These are phyloP conservation scores for Pristionchus exspectatus DNA, from an alignment of 2,888 invertebrate species.

Conservation along the genomic window DNA sequence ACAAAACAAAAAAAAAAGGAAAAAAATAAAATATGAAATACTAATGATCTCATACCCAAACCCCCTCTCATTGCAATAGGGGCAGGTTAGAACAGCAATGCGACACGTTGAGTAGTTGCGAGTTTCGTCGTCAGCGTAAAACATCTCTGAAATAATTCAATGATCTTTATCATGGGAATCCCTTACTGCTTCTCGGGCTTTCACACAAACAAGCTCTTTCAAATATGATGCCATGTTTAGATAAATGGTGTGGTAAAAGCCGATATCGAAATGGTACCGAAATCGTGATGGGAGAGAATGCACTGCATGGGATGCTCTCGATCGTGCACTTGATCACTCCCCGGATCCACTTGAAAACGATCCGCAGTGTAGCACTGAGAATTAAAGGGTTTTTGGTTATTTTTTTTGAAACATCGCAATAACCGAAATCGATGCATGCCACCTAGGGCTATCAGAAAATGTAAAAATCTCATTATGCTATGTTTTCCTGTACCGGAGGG, in stretches of 20 bases:
- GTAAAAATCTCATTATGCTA: no score
- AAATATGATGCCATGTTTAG: no score
- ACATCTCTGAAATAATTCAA: constrained; percentile 86
- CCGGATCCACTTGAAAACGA: constrained; percentile 44
- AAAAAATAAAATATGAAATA: background rate
- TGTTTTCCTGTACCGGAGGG: no score
- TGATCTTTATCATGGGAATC: background rate
- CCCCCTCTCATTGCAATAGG: constrained; percentile 96
- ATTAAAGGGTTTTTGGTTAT: background rate
- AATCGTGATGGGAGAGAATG: constrained; percentile 95
- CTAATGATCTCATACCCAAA: constrained; percentile 83
- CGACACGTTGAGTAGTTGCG: constrained; percentile 89
- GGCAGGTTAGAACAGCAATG: constrained; percentile 91
- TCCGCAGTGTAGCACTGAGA: constrained; percentile 58
- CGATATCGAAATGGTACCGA: constrained; percentile 84
- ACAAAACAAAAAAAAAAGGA: background rate
- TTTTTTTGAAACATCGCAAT: no score
- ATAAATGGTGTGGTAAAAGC: no score
- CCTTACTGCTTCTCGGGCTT: background rate
- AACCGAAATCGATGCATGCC: no score
- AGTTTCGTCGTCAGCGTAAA: constrained; percentile 94
- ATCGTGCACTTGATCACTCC: constrained; percentile 86
- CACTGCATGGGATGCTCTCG: constrained; percentile 99
- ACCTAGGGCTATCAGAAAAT: no score
- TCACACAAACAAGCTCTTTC: no score